Percentiles rank a stretch among this genome's conserved stretches.
Conservation (phyloP, 2,113 vertebrate species). For the Haplochromis burtoni region DNA sequence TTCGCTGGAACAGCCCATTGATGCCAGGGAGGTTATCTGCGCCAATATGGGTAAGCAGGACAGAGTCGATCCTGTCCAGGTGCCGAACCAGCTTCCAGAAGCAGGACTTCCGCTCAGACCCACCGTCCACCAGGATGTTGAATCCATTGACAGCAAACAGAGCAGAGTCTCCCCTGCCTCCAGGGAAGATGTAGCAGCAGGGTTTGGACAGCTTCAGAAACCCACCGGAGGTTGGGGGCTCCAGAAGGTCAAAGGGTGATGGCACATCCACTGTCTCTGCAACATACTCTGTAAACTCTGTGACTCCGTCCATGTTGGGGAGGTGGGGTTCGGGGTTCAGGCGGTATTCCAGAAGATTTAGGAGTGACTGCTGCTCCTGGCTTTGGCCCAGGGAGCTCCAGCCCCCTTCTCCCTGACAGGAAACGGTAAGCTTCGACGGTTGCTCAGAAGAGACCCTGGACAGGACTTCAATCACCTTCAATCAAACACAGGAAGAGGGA, state of each 20-base stretch:
- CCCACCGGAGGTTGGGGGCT: constrained; percentile 95
- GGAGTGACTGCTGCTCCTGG: constrained; percentile 72
- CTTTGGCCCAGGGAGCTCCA: constrained; percentile 85
- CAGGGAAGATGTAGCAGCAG: constrained; percentile 98
- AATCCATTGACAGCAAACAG: constrained; percentile 97
- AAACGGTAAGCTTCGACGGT: constrained; percentile 83
- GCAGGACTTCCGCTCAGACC: constrained; percentile 91
- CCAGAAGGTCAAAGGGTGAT: constrained; percentile 92
- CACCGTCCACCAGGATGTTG: constrained; percentile 95
- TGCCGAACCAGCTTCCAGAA: constrained; percentile 99
- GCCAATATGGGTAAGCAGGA: constrained; percentile 94
- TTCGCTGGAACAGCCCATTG: constrained; percentile 93
- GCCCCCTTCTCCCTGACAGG: constrained; percentile 84
- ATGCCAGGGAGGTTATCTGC: constrained; percentile 96
- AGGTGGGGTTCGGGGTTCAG: constrained; percentile 84
- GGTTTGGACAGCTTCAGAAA: constrained; percentile 97
- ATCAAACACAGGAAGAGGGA: constrained; percentile 25
- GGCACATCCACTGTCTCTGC: constrained; percentile 92
- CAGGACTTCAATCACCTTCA: constrained; percentile 80
- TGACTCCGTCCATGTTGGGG: constrained; percentile 89
- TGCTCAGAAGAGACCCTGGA: constrained; percentile 71
- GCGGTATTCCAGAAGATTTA: constrained; percentile 76
- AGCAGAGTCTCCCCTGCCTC: constrained; percentile 93
- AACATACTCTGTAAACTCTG: constrained; percentile 92
- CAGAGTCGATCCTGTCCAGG: constrained; percentile 91